These are phyloP conservation scores for Tethea ocularis DNA, from an alignment of 2,888 invertebrate species.

Conservation along the genomic window DNA sequence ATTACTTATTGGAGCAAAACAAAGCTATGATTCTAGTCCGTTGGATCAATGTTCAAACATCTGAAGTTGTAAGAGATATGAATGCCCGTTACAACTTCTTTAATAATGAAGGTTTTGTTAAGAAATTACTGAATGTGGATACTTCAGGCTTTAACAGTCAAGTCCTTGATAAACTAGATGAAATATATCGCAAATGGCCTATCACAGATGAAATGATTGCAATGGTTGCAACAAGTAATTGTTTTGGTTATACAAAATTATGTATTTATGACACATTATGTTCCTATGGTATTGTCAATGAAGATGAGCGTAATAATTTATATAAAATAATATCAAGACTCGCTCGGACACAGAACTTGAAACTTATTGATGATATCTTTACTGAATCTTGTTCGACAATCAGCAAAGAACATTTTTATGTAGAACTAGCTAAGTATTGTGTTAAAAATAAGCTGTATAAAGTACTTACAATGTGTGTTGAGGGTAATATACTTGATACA, in stretches of 20 bases:
- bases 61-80: constrained; percentile 76
- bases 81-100: constrained; percentile 76
- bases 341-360: constrained; percentile 81
- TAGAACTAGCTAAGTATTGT: constrained; percentile 80
- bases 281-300: constrained; percentile 86
- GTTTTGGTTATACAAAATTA: constrained; percentile 79
- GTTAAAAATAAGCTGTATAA: constrained; percentile 78
- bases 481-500: constrained; percentile 69
- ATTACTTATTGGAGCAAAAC: constrained; percentile 83
- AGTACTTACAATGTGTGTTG: constrained; percentile 79
- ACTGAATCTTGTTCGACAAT: constrained; percentile 75
- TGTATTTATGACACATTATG: constrained; percentile 84
- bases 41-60: constrained; percentile 85
- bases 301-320: constrained; percentile 82
- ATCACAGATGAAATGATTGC: constrained; percentile 85
- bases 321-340: constrained; percentile 84
- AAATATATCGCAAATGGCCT: constrained; percentile 80
- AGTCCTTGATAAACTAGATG: constrained; percentile 72
- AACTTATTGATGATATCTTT: constrained; percentile 82
- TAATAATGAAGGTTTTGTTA: constrained; percentile 70
- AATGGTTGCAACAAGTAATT: constrained; percentile 70
- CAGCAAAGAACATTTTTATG: constrained; percentile 77
- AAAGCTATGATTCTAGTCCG: constrained; percentile 83
- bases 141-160: constrained; percentile 65
- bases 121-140: constrained; percentile 71